Evolutionary conservation across 35 echinoderm and acorn worm genomes (phyloP).

Genomic region (Apostichopus parvimensis): DNA sequence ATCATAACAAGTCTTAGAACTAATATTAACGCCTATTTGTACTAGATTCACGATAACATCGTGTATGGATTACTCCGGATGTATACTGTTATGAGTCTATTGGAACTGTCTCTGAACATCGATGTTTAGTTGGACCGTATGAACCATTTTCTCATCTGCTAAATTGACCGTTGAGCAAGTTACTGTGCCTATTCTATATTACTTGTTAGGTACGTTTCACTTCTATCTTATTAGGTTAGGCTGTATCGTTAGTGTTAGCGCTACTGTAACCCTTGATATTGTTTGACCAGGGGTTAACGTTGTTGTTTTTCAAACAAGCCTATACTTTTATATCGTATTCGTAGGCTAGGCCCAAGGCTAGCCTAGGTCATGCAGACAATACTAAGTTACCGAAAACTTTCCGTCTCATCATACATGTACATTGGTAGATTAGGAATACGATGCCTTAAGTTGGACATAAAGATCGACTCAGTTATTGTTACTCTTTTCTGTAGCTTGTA

Average conservation of each 20-base stretch:
- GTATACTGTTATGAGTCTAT: background rate
- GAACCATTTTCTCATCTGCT: background rate
- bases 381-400: no score
- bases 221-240: background rate
- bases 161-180: background rate
- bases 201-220: background rate
- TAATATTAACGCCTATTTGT: slow-evolving; percentile 14
- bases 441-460: no score
- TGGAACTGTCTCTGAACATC: background rate
- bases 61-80: background rate
- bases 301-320: no score
- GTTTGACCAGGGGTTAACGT: no score
- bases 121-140: background rate
- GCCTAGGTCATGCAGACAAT: no score
- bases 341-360: no score
- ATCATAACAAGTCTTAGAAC: slow-evolving; percentile 13
- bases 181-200: background rate
- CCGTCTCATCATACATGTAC: no score
- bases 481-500: no score
- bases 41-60: slow-evolving; percentile 5
- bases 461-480: no score
- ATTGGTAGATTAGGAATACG: no score
- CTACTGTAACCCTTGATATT: background rate
- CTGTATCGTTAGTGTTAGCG: background rate
- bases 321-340: no score